These are phyloP conservation scores for Oscheius sp. DNA, from an alignment of 2,888 invertebrate species.

Conservation along the genomic window DNA sequence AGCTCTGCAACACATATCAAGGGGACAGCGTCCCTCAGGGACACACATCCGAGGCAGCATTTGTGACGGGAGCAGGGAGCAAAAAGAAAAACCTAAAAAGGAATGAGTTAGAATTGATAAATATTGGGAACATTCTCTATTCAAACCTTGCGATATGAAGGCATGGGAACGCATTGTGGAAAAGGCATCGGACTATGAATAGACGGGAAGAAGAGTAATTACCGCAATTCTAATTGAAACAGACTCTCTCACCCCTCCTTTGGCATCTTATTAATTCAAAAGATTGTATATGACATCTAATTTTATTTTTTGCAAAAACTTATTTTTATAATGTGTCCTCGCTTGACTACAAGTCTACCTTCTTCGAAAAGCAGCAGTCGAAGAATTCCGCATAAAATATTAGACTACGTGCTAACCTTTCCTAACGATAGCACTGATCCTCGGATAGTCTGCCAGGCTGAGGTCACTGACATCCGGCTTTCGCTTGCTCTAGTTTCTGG, in stretches of 20 bases:
- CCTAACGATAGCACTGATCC: slow-evolving; percentile 16
- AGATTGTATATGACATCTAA: no score
- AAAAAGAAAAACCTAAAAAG: slow-evolving; percentile 44
- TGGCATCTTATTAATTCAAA: no score
- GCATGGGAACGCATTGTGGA: not conserved
- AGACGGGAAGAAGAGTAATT: slow-evolving; percentile 7
- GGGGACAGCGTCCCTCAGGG: slow-evolving; percentile 47
- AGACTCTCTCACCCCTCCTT: no score
- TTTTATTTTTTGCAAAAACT: no score
- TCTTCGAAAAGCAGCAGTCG: no score
- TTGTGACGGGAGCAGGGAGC: slow-evolving; percentile 49
- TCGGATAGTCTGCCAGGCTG: slow-evolving; percentile 22
- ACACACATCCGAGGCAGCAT: slow-evolving; percentile 53
- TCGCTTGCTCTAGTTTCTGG: slow-evolving; percentile 7
- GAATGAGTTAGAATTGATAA: not conserved
- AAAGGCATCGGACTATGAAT: not conserved
- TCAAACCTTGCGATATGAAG: slow-evolving; percentile 10
- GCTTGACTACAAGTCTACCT: not conserved
- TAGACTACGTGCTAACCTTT: slow-evolving; percentile 16
- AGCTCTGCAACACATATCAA: slow-evolving; percentile 48
- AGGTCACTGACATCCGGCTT: slow-evolving; percentile 9
- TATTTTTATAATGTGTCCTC: no score
- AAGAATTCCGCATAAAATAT: no score
- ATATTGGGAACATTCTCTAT: no score
- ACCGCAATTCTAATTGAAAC: slow-evolving; percentile 1